Conservation (phyloP, 2,113 vertebrate species). For the Rattus rattus region DNA sequence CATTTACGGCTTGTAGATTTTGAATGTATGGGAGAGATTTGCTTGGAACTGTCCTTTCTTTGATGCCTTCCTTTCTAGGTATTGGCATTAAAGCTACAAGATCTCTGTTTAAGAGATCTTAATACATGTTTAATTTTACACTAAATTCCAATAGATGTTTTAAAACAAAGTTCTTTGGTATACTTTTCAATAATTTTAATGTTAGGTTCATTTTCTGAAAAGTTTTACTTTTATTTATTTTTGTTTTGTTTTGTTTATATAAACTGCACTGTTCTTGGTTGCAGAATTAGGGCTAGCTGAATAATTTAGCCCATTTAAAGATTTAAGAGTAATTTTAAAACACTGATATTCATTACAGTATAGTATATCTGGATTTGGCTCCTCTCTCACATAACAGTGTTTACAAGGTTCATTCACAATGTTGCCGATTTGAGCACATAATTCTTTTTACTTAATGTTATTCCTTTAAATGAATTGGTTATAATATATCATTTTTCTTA, state of each 20-base stretch:
- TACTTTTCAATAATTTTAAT: neutral
- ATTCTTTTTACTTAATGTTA: neutral
- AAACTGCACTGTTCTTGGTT: neutral
- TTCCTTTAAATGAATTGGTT: neutral
- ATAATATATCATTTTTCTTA: neutral
- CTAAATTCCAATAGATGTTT: neutral
- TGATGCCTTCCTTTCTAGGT: neutral
- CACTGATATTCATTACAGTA: neutral
- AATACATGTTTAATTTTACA: neutral
- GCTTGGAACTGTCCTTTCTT: neutral
- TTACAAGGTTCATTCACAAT: neutral
- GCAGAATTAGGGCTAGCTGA: neutral
- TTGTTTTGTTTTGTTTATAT: neutral
- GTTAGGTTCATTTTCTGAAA: neutral
- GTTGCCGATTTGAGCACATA: neutral
- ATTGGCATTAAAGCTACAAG: neutral
- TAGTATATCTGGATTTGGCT: neutral
- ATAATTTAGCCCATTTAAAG: neutral
- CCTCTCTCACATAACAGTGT: neutral
- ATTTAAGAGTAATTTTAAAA: neutral
- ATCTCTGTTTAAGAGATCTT: neutral
- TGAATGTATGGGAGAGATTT: neutral
- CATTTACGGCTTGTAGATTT: neutral
- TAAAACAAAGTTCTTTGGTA: neutral
- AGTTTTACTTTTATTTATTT: neutral